Evolutionary conservation across 2,888 invertebrate genomes (phyloP).

Genomic region (Leptopterna dolabrata): DNA sequence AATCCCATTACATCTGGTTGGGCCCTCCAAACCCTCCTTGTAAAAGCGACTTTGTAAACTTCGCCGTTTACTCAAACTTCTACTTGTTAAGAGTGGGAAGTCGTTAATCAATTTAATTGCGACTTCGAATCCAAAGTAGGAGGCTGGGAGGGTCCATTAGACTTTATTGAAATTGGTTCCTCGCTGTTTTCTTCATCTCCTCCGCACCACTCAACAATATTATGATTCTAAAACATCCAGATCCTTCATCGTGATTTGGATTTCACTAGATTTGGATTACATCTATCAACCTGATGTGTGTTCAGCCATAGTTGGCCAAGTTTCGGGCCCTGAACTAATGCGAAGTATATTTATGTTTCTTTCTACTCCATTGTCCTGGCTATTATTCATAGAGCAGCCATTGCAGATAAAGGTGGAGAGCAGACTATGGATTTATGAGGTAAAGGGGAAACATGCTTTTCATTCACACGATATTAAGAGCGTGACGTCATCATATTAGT

Average conservation of each 20-base stretch:
- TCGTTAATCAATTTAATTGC: conserved; percentile 55
- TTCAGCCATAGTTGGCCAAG: no score
- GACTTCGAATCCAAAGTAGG: conserved; percentile 41
- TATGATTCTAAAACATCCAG: neutral
- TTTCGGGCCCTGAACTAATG: no score
- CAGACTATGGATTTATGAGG: no score
- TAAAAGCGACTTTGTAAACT: conserved; percentile 44
- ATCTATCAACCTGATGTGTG: neutral
- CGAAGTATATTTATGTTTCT: no score
- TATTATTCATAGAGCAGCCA: no score
- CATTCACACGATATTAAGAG: no score
- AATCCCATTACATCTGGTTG: conserved; percentile 45
- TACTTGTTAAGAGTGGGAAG: conserved; percentile 48
- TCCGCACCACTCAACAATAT: neutral
- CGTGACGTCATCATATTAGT: no score
- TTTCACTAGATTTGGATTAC: no score
- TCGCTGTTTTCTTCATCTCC: conserved; percentile 27
- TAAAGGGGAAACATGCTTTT: no score
- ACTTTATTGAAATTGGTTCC: conserved; percentile 52
- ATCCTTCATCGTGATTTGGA: neutral
- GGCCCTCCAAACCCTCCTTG: conserved; percentile 15
- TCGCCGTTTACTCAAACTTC: conserved; percentile 48
- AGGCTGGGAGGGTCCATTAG: conserved; percentile 40
- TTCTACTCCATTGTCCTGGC: no score
- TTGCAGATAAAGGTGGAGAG: no score